phyloP scores from a whole-genome alignment of 2,888 invertebrate species.

The Pyrrhia umbra region DNA sequence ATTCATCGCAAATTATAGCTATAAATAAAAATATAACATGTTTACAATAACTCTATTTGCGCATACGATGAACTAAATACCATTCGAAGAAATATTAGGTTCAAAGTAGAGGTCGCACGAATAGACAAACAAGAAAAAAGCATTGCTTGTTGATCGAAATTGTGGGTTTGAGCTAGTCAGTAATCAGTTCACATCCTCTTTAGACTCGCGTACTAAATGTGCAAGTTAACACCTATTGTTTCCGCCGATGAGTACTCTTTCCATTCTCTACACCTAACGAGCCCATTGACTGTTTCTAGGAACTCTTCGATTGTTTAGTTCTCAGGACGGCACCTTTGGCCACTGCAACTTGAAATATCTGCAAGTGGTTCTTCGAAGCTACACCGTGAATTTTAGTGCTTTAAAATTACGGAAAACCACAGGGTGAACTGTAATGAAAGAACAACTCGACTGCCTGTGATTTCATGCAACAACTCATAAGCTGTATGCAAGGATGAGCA shows the following conservation, averaged over 20 bases:
- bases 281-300: constrained; percentile 75
- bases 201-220: constrained; percentile 71
- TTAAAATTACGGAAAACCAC: constrained; percentile 71
- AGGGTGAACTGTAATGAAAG: constrained; percentile 54
- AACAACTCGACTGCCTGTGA: constrained; percentile 39
- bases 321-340: constrained; percentile 77
- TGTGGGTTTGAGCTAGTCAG: constrained; percentile 59
- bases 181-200: constrained; percentile 78
- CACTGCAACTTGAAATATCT: constrained; percentile 67
- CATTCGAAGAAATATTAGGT: not conserved
- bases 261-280: constrained; percentile 74
- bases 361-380: constrained; percentile 63
- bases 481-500: constrained; percentile 69
- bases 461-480: constrained; percentile 55
- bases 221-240: constrained; percentile 82
- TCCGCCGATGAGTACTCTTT: constrained; percentile 75
- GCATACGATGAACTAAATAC: constrained; percentile 19
- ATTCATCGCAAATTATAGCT: constrained; percentile 66
- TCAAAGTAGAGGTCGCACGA: constrained; percentile 11
- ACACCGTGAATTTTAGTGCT: constrained; percentile 55
- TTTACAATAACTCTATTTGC: constrained; percentile 41
- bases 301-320: constrained; percentile 79
- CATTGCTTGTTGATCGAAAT: constrained; percentile 11
- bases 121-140: not conserved
- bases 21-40: constrained; percentile 57